Evolutionary conservation across 2,888 invertebrate genomes (phyloP).

Genomic region (Orthosia gothica): DNA sequence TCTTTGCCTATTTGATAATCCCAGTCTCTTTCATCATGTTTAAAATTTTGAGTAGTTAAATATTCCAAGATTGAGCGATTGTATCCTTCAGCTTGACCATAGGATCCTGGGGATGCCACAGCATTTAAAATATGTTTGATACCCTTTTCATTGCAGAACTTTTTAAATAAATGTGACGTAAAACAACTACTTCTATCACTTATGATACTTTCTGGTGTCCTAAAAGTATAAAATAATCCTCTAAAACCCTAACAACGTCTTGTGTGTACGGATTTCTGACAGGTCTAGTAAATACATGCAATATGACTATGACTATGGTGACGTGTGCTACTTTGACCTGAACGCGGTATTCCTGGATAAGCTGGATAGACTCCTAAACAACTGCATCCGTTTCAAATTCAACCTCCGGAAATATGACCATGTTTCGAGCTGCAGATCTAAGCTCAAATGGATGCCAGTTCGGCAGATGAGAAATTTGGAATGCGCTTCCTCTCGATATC

Average conservation of each 20-base stretch:
- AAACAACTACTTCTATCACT: conserved; percentile 6
- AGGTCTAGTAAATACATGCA: conserved; percentile 11
- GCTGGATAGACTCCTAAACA: too few species aligned
- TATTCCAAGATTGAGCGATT: background rate
- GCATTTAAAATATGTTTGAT: conserved; percentile 24
- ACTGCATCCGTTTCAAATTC: too few species aligned
- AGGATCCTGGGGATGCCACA: background rate
- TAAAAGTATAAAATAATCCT: too few species aligned
- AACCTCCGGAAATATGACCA: too few species aligned
- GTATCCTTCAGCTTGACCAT: background rate
- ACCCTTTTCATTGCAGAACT: conserved; percentile 11
- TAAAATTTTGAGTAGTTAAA: background rate
- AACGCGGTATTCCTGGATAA: too few species aligned
- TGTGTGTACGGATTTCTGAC: background rate
- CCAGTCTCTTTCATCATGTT: background rate
- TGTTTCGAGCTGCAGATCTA: too few species aligned
- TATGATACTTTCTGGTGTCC: too few species aligned
- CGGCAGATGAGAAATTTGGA: too few species aligned
- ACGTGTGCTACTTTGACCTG: too few species aligned
- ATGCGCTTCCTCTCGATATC: too few species aligned
- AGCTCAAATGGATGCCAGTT: too few species aligned
- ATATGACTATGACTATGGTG: too few species aligned
- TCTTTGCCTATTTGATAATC: background rate
- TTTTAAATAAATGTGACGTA: conserved; percentile 22
- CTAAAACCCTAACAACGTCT: background rate